Conservation (phyloP, 1,140 invertebrate species). For the Aleiodes sp. region DNA sequence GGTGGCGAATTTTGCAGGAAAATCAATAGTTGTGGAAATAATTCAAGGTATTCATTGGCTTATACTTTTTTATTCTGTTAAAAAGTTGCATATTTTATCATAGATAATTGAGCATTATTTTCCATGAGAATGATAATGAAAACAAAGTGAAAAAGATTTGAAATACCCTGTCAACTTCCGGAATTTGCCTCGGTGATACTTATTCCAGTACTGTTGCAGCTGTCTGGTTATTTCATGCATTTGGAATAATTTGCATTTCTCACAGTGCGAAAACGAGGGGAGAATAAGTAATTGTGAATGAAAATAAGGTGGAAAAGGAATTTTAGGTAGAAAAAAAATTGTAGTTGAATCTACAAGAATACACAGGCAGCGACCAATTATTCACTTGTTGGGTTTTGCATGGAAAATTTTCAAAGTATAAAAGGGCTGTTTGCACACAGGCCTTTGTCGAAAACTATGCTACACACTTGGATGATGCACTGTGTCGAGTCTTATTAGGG, state of each 20-base stretch:
- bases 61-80: too few species aligned
- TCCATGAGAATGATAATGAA: conserved; percentile 6
- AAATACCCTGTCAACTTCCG: not conserved
- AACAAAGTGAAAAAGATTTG: not conserved
- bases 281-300: conserved; percentile 1
- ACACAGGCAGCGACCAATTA: too few species aligned
- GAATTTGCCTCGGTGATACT: conserved; percentile 21
- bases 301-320: too few species aligned
- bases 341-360: too few species aligned
- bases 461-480: conserved; percentile 1
- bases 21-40: not conserved
- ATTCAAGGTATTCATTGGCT: conserved; percentile 4
- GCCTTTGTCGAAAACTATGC: conserved; percentile 29
- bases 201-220: conserved; percentile 14
- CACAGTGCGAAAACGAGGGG: conserved; percentile 15
- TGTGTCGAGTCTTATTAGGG: conserved; percentile 26
- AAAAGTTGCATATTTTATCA: not conserved
- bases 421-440: not conserved
- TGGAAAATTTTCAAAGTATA: not conserved
- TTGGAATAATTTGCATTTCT: conserved; percentile 28
- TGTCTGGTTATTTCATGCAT: too few species aligned
- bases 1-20: not conserved
- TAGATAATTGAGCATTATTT: not conserved
- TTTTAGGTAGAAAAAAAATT: too few species aligned
- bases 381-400: too few species aligned